Evolutionary conservation across 2,113 vertebrate genomes (phyloP), one percentile per base, ranked within the genome.

Genomic region (Halcyon malimbica): DNA sequence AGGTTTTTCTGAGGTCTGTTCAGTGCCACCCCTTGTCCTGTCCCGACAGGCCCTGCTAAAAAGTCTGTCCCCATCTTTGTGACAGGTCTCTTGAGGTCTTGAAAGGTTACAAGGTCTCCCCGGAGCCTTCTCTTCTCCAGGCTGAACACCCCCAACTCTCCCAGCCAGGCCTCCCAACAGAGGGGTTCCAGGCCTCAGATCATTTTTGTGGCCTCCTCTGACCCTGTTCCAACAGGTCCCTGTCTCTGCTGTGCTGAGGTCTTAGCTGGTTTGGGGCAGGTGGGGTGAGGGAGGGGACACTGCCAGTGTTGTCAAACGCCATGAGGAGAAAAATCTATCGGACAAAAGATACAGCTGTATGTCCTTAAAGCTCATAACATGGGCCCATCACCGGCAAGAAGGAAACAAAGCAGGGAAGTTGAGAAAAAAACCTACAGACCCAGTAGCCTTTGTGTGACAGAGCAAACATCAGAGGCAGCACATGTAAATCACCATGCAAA

Each of bases 401-500:
- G 53, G 41, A 83, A 94, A 78, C 44, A 80, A 94, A 82, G 41
- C 65, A 50, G 20, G 15, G 24, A 50, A 81, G 18, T 44, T 0
- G 0, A 64, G 83, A 3, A 50, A 13, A 84, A 81, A 71, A 51
- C 25, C 69, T 78, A 42, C 64, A 84, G 73, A 70, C 50, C 74
- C 35, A 14, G 18, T 23, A 60, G 46, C 65, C 65, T 69, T 82
- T 73, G 91, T 70, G 53, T 62, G 62, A 81, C 81, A 67, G 63
- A 90, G 82, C 68, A 88, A 90, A 83, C 37, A 48, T 13, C 0
- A 3, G 46, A 89, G 64, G 79, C 59, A 57, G 53, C 0, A 4
- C 74, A 80, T 83, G 93, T 75, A 96, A 95, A 96, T 94, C 28
- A 25, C 63, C 89, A 86, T 86, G 87, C 85, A 95, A 95, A 97